Evolutionary conservation across 2,113 vertebrate genomes (phyloP).

Genomic region (Sinosuthora webbiana): DNA sequence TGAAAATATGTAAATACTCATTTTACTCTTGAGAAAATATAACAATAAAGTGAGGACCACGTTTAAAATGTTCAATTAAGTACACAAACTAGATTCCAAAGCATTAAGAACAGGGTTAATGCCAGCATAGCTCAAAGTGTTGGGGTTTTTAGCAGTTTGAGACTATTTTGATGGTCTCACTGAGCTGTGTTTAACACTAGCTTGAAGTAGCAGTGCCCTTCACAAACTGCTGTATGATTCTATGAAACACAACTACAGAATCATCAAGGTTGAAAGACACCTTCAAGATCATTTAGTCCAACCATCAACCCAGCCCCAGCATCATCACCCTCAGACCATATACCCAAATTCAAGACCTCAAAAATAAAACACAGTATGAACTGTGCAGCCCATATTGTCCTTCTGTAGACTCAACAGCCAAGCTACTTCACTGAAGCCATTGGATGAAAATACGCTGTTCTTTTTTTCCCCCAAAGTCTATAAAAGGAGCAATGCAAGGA

Average conservation of each 20-base stretch:
- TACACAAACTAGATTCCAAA: background rate
- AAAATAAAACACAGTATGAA: background rate
- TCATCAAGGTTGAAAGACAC: background rate
- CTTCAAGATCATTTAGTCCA: background rate
- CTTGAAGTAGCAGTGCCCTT: background rate
- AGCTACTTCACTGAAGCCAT: background rate
- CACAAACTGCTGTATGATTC: background rate
- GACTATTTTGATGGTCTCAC: background rate
- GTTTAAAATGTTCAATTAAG: background rate
- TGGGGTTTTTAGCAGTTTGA: background rate
- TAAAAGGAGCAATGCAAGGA: background rate
- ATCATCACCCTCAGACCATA: background rate
- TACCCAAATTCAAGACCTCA: background rate
- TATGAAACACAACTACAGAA: background rate
- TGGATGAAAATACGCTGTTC: background rate
- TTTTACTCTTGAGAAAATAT: background rate
- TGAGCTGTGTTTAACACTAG: background rate
- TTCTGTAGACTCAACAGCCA: background rate
- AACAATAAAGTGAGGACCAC: background rate
- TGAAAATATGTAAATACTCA: accelerated
- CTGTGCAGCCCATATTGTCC: background rate
- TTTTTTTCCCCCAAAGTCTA: background rate
- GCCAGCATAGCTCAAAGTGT: background rate
- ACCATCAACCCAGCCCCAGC: background rate
- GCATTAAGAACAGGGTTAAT: background rate